Evolutionary conservation across 2,113 vertebrate genomes (phyloP), one percentile per base, ranked within the genome.

Genomic region (Istiophorus platypterus): DNA sequence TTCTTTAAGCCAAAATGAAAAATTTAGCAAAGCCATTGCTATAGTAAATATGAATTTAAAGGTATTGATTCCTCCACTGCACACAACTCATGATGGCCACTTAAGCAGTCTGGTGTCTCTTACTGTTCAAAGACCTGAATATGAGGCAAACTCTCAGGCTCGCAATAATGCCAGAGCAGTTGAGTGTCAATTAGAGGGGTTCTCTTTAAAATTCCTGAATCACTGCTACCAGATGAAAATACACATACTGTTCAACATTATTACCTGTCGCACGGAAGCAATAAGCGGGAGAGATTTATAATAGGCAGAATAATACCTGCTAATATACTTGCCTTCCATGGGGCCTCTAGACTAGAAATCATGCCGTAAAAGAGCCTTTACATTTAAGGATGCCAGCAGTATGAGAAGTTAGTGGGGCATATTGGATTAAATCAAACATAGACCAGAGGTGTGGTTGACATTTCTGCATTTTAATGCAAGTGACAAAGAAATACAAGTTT

Each of bases 351-450:
- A 67, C 47, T 59, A 42, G 57, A 84, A 79, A 76, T 76, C 65
- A 61, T 37, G 37, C 63, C 2, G 65, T 68, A 68, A 79, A 82
- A 73, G 20, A 78, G 13, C 47, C 65, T 59, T 42, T 26, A 69
- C 56, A 58, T 69, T 77, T 72, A 26, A 49, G 81, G 63, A 78
- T 68, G 58, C 61, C 34, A 52, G 76, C 68, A 34, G 56, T 17
- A 59, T 29, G 71, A 77, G 59, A 24, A 67, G 68, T 67, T 67
- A 72, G 59, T 22, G 67, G 64, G 61, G 68, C 59, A 57, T 69
- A 59, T 68, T 84, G 69, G 85, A 84, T 79, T 81, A 74, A 84
- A 86, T 83, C 82, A 79, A 71, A 47, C 75, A 68, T 65, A 52
- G 47, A 75, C 47, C 63, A 59, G 42, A 85, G 39, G 68, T 66